phyloP scores from a whole-genome alignment of 2,888 invertebrate genomes.

The Pseudanteris insignis region DNA sequence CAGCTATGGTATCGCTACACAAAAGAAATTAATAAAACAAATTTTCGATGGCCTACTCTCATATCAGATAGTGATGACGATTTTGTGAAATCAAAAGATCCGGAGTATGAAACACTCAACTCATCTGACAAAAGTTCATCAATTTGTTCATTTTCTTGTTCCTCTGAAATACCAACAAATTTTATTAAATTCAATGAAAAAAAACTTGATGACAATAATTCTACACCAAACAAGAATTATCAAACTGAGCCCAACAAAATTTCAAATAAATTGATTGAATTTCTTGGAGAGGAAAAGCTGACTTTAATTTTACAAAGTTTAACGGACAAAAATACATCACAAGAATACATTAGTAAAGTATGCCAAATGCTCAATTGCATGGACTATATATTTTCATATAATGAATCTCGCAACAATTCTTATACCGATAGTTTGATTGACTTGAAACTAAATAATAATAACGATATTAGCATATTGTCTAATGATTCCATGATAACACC shows the following conservation, averaged over 20 bases:
- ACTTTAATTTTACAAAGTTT: conserved; percentile 51
- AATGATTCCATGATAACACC: too few species aligned
- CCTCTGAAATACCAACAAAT: conserved; percentile 11
- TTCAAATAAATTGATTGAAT: conserved; percentile 42
- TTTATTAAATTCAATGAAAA: background rate
- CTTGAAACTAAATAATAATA: too few species aligned
- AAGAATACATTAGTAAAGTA: conserved; percentile 53
- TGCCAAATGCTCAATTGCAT: conserved; percentile 41
- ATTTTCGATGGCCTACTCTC: conserved; percentile 60
- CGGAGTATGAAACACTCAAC: background rate
- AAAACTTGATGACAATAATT: background rate
- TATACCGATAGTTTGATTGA: too few species aligned
- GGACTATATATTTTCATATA: too few species aligned
- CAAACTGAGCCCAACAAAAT: background rate
- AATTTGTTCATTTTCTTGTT: background rate
- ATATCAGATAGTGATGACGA: conserved; percentile 61
- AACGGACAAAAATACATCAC: conserved; percentile 50
- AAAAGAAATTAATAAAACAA: conserved; percentile 46
- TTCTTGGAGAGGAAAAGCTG: conserved; percentile 52
- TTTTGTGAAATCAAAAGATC: conserved; percentile 51
- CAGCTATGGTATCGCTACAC: conserved; percentile 51
- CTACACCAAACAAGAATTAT: background rate
- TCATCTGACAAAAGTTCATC: too few species aligned
- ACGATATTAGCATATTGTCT: too few species aligned
- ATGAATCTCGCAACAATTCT: too few species aligned